Base-by-base conservation (phyloP, 2,888 invertebrate species). In the Eilema caniola region DNA sequence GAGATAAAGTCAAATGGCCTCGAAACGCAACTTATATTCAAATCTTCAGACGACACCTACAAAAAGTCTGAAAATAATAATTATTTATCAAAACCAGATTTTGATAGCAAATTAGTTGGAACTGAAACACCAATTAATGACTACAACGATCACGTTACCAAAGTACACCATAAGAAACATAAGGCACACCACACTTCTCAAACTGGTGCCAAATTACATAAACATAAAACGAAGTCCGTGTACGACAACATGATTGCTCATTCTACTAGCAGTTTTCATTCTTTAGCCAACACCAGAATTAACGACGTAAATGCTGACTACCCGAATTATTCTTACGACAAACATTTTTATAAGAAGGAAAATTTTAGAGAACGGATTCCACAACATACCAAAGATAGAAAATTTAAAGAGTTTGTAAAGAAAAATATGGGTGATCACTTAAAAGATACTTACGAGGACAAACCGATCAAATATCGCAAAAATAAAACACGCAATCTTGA, bases 21-120 rank as follows among this genome's bases (percentile, higher is more conserved):
- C 62, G 88, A 89, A 74, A 89, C 93, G 10, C 86, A 88, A 83
- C 62, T 90, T 23, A 65, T 92, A 28, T 90, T 91, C 74, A 87
- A 89, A 79, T 87, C 88, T 60, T 81, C 88, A 14, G 85, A 84
- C 66, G 80, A 76, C 59, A 79, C 83, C 41, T 86, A 80, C 74
- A 83, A 71, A 73, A 88, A 85, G 75, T 85, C 84, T 63, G 84
- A 88, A 59, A 84, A 83, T 47, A 90, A 84, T 68, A 83, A 85
- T 56, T 77, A 78, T 53, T 70, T 73, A 28, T 69, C 74, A 37
- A 83, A 81, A 74, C 63, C 75, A 57, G 68, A 75, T 71, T 74
- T 81, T 72, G 71, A 72, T 60, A 73, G 79, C 64, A 77, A 74
- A 69, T 71, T 70, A 70, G 69, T 69, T 33, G 74, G 69, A 62